phyloP scores from a whole-genome alignment of 1,140 invertebrate species.

The Macrotrachela quadricornifera region DNA sequence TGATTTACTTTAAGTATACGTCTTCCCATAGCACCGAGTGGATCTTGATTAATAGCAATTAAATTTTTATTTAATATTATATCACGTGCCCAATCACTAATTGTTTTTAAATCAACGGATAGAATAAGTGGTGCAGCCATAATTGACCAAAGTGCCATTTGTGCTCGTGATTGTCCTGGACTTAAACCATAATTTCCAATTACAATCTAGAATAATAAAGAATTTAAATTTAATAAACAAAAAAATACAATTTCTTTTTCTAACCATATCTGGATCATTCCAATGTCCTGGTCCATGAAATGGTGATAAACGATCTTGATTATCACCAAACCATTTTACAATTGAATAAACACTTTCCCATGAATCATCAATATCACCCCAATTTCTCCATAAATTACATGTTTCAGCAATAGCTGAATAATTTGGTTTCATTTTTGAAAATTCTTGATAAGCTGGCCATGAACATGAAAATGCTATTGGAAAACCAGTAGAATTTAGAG shows the following conservation, averaged over 20 bases:
- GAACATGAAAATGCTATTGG: constrained; percentile 86
- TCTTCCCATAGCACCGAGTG: constrained; percentile 57
- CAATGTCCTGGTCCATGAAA: constrained; percentile 82
- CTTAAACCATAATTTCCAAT: constrained; percentile 87
- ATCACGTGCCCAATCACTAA: constrained; percentile 65
- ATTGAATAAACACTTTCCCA: constrained; percentile 73
- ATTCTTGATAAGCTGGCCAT: constrained; percentile 86
- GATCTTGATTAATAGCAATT: constrained; percentile 84
- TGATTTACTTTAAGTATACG: constrained; percentile 46
- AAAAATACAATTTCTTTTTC: not conserved
- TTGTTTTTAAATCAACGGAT: constrained; percentile 76
- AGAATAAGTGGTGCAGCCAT: constrained; percentile 80
- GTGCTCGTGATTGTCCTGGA: constrained; percentile 77
- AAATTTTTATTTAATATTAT: constrained; percentile 79
- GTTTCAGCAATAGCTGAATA: constrained; percentile 59
- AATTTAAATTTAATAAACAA: not conserved
- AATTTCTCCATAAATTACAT: constrained; percentile 91
- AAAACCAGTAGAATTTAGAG: constrained; percentile 61
- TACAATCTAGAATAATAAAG: constrained; percentile 46
- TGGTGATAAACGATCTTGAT: constrained; percentile 65
- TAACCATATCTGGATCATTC: constrained; percentile 94
- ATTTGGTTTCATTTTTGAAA: constrained; percentile 56
- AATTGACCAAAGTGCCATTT: constrained; percentile 94
- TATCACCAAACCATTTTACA: constrained; percentile 79
- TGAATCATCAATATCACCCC: constrained; percentile 75